A percentile compares a stretch with the other conserved stretches of the same genome.
Conservation (phyloP, 92 coral and sea anemone species). For the Umimayanthus kanabou region DNA sequence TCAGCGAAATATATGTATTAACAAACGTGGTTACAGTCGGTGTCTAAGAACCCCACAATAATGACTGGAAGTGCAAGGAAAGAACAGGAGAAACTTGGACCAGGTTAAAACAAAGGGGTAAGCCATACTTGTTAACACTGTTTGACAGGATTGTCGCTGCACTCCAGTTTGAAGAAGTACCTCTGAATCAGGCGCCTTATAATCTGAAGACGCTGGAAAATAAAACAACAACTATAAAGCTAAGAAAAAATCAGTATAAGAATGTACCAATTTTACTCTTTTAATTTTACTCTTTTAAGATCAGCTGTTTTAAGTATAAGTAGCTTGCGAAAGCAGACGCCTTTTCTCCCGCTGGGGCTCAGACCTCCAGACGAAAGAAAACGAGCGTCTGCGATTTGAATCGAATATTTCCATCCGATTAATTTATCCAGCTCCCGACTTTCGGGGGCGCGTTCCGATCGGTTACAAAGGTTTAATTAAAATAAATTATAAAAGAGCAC, state of each 20-base stretch:
- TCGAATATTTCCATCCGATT: too few relatives aligned
- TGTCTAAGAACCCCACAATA: background rate
- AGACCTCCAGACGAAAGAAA: too few relatives aligned
- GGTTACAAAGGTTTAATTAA: too few relatives aligned
- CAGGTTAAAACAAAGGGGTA: background rate
- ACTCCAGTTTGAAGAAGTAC: slow-evolving; percentile 8
- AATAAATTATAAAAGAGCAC: too few relatives aligned
- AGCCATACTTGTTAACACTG: background rate
- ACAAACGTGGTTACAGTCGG: background rate
- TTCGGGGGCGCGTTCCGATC: too few relatives aligned
- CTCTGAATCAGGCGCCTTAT: slow-evolving; percentile 22
- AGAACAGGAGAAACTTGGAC: background rate
- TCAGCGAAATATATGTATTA: background rate
- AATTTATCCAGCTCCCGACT: too few relatives aligned
- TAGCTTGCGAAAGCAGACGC: too few relatives aligned
- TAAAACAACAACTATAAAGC: background rate
- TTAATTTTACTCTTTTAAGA: too few relatives aligned
- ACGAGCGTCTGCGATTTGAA: too few relatives aligned
- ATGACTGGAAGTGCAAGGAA: background rate
- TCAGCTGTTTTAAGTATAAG: too few relatives aligned
- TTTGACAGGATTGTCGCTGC: background rate
- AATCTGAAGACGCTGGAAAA: slow-evolving; percentile 20
- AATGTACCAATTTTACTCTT: background rate
- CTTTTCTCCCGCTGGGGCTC: too few relatives aligned
- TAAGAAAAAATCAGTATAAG: background rate